Base-by-base conservation (phyloP, 1,140 invertebrate genomes). In the Melipona quadrifasciata region DNA sequence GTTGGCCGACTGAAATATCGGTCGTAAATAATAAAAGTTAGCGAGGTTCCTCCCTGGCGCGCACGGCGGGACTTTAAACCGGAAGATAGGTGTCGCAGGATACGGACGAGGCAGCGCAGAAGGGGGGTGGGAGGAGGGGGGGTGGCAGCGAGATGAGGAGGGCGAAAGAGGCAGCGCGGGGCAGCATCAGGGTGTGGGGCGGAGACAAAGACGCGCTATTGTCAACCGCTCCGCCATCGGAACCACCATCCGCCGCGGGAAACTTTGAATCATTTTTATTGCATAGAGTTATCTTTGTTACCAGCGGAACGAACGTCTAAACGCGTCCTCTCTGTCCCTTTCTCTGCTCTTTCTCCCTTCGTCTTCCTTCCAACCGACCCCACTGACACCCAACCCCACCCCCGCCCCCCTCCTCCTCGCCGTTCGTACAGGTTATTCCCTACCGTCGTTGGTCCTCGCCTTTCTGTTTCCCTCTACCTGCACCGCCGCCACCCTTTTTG, bases 221-320 rank as follows among this genome's bases (percentile, higher is more conserved):
- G 94, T 94, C 94, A 95, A 94, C 93, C 92, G 93, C 92, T 94
- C 92, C 92, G 91, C 93, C 94, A 95, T 94, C 94, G 94, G 94
- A 95, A 95, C 94, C 93, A 91, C 93, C 94, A 94, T 94, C 94
- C 94, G 92, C 94, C 92, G 94, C 94, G 94, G 94, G 94, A 95
- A 95, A 95, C 94, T 95, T 95, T 95, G 94, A 95, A 95, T 95
- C 94, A 95, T 95, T 95, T 95, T 95, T 95, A 95, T 95, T 95
- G 94, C 94, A 94, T 94, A 94, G 94, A 95, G 94, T 95, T 95
- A 95, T 95, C 94, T 95, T 95, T 95, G 94, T 95, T 95, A 95
- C 91, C 92, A 93, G 91, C 93, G 93, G 92, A 93, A 94, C 93
- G 93, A 94, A 94, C 93, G 93, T 94, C 94, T 95, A 94, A 95